These are phyloP conservation scores for Pseudoips prasinana DNA, from an alignment of 2,888 invertebrate species.

Conservation along the genomic window DNA sequence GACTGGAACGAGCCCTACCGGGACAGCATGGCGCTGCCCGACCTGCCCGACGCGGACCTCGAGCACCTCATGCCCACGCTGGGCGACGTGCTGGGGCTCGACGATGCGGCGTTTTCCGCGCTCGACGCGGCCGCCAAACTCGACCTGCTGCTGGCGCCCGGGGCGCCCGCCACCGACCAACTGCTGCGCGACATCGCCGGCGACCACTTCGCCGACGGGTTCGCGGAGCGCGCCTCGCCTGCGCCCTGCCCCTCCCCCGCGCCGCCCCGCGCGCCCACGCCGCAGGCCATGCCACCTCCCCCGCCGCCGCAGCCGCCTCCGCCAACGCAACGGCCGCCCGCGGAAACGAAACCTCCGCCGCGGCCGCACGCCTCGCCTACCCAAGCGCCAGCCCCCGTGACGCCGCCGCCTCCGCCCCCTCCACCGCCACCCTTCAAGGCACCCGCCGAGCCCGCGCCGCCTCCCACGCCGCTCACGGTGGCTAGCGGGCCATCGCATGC, in stretches of 20 bases:
- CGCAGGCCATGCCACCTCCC: slow-evolving; percentile 6
- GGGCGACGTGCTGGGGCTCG: slow-evolving; percentile 82
- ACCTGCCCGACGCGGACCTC: slow-evolving; percentile 80
- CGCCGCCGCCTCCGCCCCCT: slow-evolving; percentile 56
- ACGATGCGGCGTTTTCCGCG: slow-evolving; percentile 62
- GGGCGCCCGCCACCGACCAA: slow-evolving; percentile 39
- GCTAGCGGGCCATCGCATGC: too few relatives aligned
- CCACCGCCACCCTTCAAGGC: slow-evolving; percentile 69
- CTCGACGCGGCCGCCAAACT: slow-evolving; percentile 66
- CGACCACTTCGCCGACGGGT: slow-evolving; percentile 42
- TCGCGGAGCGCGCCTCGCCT: slow-evolving; percentile 30
- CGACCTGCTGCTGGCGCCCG: slow-evolving; percentile 52
- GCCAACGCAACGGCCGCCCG: slow-evolving; percentile 9
- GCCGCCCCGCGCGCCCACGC: slow-evolving; percentile 10
- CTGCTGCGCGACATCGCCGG: slow-evolving; percentile 57
- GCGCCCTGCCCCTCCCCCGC: slow-evolving; percentile 40
- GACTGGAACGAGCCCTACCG: slow-evolving; percentile 78
- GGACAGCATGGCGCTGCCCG: slow-evolving; percentile 67
- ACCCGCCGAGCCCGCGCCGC: slow-evolving; percentile 63
- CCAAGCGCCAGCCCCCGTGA: slow-evolving; percentile 52
- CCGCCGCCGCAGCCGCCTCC: slow-evolving; percentile 33
- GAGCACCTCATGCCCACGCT: slow-evolving; percentile 85
- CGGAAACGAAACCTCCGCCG: slow-evolving; percentile 5
- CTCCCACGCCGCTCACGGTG: neutral
- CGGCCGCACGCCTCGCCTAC: neutral